phyloP scores from a whole-genome alignment of 2,888 invertebrate genomes.

The Tenthredo distinguenda region DNA sequence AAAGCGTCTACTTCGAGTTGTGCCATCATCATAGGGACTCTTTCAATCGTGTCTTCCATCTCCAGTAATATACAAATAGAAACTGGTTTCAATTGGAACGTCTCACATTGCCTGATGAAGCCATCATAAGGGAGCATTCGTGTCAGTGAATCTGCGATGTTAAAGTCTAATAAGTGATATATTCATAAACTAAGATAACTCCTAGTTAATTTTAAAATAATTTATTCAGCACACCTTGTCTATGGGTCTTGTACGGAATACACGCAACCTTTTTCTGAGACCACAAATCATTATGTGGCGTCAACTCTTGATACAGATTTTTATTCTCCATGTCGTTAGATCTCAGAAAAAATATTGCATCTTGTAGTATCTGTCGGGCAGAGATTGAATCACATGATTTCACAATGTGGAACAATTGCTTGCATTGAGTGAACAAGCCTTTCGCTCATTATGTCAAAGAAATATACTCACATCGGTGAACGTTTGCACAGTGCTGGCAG shows the following conservation, averaged over 20 bases:
- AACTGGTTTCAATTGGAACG: slow-evolving; percentile 70
- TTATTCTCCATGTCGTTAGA: slow-evolving; percentile 73
- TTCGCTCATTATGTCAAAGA: not conserved
- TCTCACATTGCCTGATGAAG: slow-evolving; percentile 61
- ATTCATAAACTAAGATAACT: not conserved
- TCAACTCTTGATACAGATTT: slow-evolving; percentile 59
- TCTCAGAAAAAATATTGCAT: slow-evolving; percentile 79
- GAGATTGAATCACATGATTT: not conserved
- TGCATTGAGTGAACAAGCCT: no score
- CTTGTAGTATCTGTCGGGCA: slow-evolving; percentile 79
- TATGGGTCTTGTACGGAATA: slow-evolving; percentile 70
- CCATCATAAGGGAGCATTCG: slow-evolving; percentile 42
- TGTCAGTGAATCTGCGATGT: slow-evolving; percentile 38
- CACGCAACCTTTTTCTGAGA: slow-evolving; percentile 83
- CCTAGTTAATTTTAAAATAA: not conserved
- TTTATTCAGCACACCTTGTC: slow-evolving; percentile 61
- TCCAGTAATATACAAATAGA: slow-evolving; percentile 67
- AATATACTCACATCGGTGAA: slow-evolving; percentile 79
- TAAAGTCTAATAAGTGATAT: not conserved
- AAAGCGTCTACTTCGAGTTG: slow-evolving; percentile 66
- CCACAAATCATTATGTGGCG: slow-evolving; percentile 84
- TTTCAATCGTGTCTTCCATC: slow-evolving; percentile 71
- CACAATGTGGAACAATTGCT: no score
- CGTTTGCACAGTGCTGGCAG: slow-evolving; percentile 87
- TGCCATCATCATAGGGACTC: slow-evolving; percentile 69